Evolutionary conservation across 2,113 vertebrate genomes (phyloP).

Genomic region (Triplophysa tibetana): DNA sequence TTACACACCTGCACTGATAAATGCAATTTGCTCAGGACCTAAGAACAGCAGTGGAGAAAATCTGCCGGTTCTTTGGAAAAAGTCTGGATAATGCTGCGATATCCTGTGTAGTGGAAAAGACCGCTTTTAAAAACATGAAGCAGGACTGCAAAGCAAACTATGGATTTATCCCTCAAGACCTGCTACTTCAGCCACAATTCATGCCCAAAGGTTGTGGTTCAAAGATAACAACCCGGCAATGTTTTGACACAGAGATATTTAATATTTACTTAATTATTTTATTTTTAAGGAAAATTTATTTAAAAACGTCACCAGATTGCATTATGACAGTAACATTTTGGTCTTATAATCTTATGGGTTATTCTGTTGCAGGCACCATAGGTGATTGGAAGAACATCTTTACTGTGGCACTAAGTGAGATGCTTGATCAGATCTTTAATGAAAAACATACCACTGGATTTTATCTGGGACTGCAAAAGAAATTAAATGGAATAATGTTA

Average conservation of each 20-base stretch:
- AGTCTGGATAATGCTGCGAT: slow-evolving; percentile 59
- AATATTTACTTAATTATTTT: too few relatives aligned
- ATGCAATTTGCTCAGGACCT: slow-evolving; percentile 59
- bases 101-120: slow-evolving; percentile 60
- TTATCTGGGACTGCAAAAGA: slow-evolving; percentile 59
- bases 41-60: slow-evolving; percentile 54
- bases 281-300: too few relatives aligned
- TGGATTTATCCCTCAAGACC: slow-evolving; percentile 54
- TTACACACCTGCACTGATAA: neutral
- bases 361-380: slow-evolving; percentile 55
- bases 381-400: slow-evolving; percentile 71
- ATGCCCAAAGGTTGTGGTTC: slow-evolving; percentile 65
- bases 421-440: slow-evolving; percentile 58
- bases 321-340: neutral
- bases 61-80: slow-evolving; percentile 67
- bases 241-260: too few relatives aligned
- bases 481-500: neutral
- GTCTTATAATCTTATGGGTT: too few relatives aligned
- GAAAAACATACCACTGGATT: slow-evolving; percentile 53
- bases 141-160: slow-evolving; percentile 69
- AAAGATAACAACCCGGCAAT: neutral
- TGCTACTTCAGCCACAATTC: slow-evolving; percentile 58
- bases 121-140: slow-evolving; percentile 70
- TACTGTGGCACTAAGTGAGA: slow-evolving; percentile 64
- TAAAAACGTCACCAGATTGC: too few relatives aligned